phyloP scores from a whole-genome alignment of 2,113 vertebrate genomes.

The Ophthalmolycus amberensis region DNA sequence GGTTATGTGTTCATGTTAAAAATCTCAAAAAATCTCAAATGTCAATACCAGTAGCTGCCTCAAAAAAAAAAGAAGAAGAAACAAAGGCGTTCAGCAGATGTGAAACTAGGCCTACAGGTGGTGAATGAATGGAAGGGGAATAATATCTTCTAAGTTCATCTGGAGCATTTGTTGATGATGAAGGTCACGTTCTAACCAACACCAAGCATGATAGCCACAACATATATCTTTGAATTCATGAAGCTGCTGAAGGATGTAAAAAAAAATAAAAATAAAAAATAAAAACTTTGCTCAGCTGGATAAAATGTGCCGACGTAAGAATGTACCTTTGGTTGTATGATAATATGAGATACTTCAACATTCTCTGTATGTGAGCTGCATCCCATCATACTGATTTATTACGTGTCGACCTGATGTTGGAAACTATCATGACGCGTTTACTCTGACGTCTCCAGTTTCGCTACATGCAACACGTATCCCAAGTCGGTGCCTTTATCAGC shows the following conservation, averaged over 20 bases:
- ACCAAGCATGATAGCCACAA: no score
- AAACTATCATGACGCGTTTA: not conserved
- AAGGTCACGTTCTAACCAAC: not conserved
- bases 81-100: not conserved
- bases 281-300: not conserved
- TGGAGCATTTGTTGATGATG: not conserved
- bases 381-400: not conserved
- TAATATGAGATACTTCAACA: conserved; percentile 13
- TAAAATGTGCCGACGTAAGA: not conserved
- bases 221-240: not conserved
- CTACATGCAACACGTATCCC: conserved; percentile 21
- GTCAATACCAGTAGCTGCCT: not conserved
- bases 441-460: not conserved
- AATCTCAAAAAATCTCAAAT: not conserved
- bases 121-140: not conserved
- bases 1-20: not conserved
- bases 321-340: not conserved
- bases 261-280: not conserved
- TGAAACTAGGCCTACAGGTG: not conserved
- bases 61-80: not conserved
- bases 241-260: not conserved
- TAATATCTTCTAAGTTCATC: not conserved
- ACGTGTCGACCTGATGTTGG: not conserved
- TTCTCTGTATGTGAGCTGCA: not conserved
- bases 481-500: conserved; percentile 1